Percentiles rank a stretch among this genome's conserved stretches.
Evolutionary conservation across 1,140 invertebrate species (phyloP).

Genomic region (Scylla paramamosain): DNA sequence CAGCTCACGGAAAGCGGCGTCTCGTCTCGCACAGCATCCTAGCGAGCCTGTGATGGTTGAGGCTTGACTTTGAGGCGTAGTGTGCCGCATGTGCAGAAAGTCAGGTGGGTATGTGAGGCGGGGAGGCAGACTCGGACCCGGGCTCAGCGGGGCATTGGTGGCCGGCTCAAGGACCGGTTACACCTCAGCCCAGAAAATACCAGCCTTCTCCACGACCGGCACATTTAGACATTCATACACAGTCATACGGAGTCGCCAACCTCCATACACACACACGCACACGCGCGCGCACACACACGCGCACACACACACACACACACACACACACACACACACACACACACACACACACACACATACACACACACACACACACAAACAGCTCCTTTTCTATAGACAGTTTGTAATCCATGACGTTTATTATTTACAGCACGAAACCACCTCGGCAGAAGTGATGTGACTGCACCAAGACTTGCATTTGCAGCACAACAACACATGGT

Average conservation of each 20-base stretch:
- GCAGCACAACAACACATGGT: neutral
- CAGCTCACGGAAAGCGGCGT: neutral
- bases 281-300: slow-evolving; percentile 34
- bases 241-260: slow-evolving; percentile 35
- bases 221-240: slow-evolving; percentile 58
- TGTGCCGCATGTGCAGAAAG: neutral
- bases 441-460: neutral
- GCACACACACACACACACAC: neutral
- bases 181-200: slow-evolving; percentile 52
- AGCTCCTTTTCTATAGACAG: neutral
- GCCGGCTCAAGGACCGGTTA: slow-evolving; percentile 49
- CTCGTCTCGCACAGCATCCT: neutral
- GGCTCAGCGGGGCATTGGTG: slow-evolving; percentile 60
- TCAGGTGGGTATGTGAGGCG: neutral
- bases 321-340: slow-evolving; percentile 14
- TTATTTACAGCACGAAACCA: neutral
- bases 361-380: slow-evolving; percentile 11
- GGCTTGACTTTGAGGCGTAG: neutral
- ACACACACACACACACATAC: slow-evolving; percentile 33
- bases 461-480: neutral
- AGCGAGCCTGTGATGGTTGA: neutral
- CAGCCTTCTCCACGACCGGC: slow-evolving; percentile 49
- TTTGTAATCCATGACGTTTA: neutral
- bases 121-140: slow-evolving; percentile 34
- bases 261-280: neutral